phyloP scores from a whole-genome alignment of 2,797 vertebrate species.

The Ambastaia sidthimunki region DNA sequence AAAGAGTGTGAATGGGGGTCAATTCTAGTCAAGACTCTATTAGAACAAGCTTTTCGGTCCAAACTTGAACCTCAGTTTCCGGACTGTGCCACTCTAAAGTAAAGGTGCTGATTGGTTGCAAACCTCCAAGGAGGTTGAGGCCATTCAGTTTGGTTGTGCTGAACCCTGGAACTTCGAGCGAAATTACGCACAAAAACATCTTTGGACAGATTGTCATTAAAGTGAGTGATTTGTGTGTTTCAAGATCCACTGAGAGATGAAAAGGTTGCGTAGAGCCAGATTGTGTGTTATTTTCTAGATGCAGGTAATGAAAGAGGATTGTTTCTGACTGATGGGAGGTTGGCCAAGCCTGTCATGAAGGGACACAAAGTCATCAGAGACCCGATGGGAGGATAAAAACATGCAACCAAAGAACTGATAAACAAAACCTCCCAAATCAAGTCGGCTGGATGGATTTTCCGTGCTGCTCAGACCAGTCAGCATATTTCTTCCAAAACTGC shows the following conservation, averaged over 20 bases:
- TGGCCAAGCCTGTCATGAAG: conserved; percentile 5
- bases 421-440: neutral
- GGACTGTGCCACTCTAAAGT: conserved; percentile 30
- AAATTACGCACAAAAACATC: conserved; percentile 52
- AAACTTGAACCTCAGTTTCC: conserved; percentile 28
- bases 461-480: too few species aligned
- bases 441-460: neutral
- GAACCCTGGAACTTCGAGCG: conserved; percentile 33
- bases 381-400: neutral
- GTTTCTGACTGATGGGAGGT: conserved; percentile 24
- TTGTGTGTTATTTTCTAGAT: neutral
- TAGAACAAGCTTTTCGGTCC: conserved; percentile 30
- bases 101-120: conserved; percentile 49
- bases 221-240: conserved; percentile 44
- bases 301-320: neutral
- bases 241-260: conserved; percentile 35
- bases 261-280: conserved; percentile 35
- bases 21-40: conserved; percentile 34
- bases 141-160: conserved; percentile 21
- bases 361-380: neutral
- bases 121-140: conserved; percentile 24
- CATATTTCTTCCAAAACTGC: too few species aligned
- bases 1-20: conserved; percentile 22
- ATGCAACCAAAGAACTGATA: neutral
- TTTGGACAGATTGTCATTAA: conserved; percentile 42